Conservation (phyloP, 2,113 vertebrate species). For the Cathartes aura region DNA sequence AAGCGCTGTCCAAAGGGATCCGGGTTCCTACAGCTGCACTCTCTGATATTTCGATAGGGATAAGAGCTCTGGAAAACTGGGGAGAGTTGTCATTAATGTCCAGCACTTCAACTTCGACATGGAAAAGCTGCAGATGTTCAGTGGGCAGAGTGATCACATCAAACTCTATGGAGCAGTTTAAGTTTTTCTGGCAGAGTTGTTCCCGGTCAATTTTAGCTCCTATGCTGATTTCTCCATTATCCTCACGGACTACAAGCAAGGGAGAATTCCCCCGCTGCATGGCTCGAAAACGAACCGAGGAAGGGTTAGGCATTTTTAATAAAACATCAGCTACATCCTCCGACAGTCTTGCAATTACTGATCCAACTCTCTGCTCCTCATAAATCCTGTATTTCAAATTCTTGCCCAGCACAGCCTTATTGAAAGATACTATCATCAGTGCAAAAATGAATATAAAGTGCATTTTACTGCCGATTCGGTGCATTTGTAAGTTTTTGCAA, state of each 20-base stretch:
- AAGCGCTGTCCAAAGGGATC: conserved; percentile 91
- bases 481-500: conserved; percentile 29
- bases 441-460: conserved; percentile 71
- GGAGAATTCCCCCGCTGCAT: conserved; percentile 89
- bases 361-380: conserved; percentile 94
- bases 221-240: conserved; percentile 93
- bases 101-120: conserved; percentile 95
- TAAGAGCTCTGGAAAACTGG: conserved; percentile 89
- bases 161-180: conserved; percentile 96
- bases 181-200: conserved; percentile 92
- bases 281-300: conserved; percentile 89
- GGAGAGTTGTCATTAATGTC: conserved; percentile 98
- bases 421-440: conserved; percentile 62
- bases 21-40: conserved; percentile 94
- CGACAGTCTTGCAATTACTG: conserved; percentile 87
- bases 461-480: conserved; percentile 61
- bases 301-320: conserved; percentile 83
- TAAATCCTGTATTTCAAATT: conserved; percentile 95
- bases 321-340: conserved; percentile 90
- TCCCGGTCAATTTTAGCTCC: conserved; percentile 93
- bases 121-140: conserved; percentile 94
- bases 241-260: conserved; percentile 88
- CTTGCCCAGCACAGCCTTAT: conserved; percentile 74
- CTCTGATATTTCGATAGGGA: conserved; percentile 95
- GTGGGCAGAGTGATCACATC: conserved; percentile 96